These are phyloP conservation scores for Drosophila lacicola DNA, from an alignment of 2,888 invertebrate genomes.

Conservation along the genomic window DNA sequence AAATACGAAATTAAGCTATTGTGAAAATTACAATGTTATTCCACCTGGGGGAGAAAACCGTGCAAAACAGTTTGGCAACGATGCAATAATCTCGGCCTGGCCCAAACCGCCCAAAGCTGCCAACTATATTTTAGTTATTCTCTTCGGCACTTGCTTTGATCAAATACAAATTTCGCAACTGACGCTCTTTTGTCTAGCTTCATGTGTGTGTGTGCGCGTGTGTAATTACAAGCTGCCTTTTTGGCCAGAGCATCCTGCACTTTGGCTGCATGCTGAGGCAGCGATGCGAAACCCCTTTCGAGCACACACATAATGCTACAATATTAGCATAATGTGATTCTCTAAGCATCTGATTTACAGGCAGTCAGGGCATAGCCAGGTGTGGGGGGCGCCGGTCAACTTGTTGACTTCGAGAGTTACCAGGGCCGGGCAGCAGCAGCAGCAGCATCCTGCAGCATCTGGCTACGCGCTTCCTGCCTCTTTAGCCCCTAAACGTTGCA, in stretches of 20 bases:
- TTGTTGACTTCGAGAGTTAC: conserved; percentile 63
- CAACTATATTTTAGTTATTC: conserved; percentile 1
- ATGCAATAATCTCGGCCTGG: too few relatives aligned
- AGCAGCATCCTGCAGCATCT: conserved; percentile 26
- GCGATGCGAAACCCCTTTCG: background rate
- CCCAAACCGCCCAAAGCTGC: background rate
- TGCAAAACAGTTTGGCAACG: background rate
- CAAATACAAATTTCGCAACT: conserved; percentile 55
- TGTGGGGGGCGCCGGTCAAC: conserved; percentile 56
- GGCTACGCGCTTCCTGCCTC: conserved; percentile 67
- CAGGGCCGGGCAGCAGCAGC: conserved; percentile 3
- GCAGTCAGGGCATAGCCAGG: conserved; percentile 30
- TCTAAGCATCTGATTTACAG: conserved; percentile 70
- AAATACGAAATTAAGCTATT: conserved; percentile 19
- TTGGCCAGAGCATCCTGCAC: conserved; percentile 22
- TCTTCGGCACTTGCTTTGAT: conserved; percentile 31
- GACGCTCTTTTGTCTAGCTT: conserved; percentile 58
- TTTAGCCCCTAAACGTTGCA: conserved; percentile 72
- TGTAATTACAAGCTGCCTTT: conserved; percentile 64
- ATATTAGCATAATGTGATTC: conserved; percentile 75
- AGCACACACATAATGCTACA: conserved; percentile 53
- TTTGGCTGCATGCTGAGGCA: conserved; percentile 24
- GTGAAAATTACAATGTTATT: conserved; percentile 4
- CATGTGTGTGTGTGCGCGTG: conserved; percentile 34
- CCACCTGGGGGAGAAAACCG: background rate